Base-by-base conservation (phyloP, 2,888 invertebrate species). In the Dendrolimus houi region DNA sequence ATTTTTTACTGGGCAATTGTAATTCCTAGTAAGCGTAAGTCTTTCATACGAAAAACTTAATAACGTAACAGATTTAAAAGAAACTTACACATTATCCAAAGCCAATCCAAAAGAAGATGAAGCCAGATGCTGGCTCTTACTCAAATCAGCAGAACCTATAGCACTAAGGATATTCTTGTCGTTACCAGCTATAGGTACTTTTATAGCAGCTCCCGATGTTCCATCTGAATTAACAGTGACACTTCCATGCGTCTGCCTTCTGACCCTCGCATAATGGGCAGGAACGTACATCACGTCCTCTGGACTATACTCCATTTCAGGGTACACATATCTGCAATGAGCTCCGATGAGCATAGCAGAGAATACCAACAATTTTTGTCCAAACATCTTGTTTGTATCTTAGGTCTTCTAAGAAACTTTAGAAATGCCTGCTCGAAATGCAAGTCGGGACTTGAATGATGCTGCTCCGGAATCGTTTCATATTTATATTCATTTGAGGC, bases 11-110 rank as follows among this genome's bases (percentile, higher is more conserved):
- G 6, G 29, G 29, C 6, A 29, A 29, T 29, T 29, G 29, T 17
- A 1, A 17, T 17, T 17, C 17, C 17, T 17, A 17, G 17, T 2
- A 17, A 17, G 17, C 17, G 29, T 29, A 29, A 29, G 3, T 29
- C 29, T 29, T 29, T 29, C 29, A 29, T 29, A 29, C 3, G 29
- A 29, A 29, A 29, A 29, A 29, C 29, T 29, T 29, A 3, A 29
- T 3, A 6, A 29, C 29, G 6, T 6, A 29, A 29, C 29, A 3
- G 29, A 29, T 29, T 29, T 29, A 29, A 29, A 29, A 54, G 53
- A 52, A 57, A 75, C 81, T 79, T 63, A 82, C 81, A 66, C 62
- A 59, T 81, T 79, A 53, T 82, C 77, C 0, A 73, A 64, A 1
- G 77, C 72, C 58, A 82, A 13, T 10, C 83, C 82, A 56, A 68